A percentile compares a stretch with the other conserved stretches of the same genome.
These are phyloP conservation scores for Montipora foliosa DNA, from an alignment of 64 coral and sea anemone species.

Conservation along the genomic window DNA sequence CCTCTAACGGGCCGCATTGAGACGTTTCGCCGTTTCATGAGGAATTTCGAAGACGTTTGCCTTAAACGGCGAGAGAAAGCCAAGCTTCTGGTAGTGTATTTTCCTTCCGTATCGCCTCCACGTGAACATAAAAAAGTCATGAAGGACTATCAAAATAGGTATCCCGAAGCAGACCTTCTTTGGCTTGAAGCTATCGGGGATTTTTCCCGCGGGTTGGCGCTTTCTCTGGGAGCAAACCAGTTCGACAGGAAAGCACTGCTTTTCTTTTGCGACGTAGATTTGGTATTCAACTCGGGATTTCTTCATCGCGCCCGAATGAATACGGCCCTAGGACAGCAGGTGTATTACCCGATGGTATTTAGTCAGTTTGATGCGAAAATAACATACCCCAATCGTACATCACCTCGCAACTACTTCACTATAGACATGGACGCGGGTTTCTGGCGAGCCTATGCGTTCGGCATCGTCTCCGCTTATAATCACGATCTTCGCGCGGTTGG, in stretches of 20 bases:
- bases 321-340: conserved; percentile 83
- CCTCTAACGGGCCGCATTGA: conserved; percentile 81
- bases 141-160: conserved; percentile 61
- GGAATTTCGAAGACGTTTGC: conserved; percentile 87
- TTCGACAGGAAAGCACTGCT: conserved; percentile 81
- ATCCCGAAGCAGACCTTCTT: conserved; percentile 79
- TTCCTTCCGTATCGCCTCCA: conserved; percentile 66
- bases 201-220: conserved; percentile 90
- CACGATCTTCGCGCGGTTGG: conserved; percentile 82
- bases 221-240: conserved; percentile 85
- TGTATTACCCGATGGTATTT: conserved; percentile 98
- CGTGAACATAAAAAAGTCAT: conserved; percentile 84
- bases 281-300: conserved; percentile 83
- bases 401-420: conserved; percentile 46
- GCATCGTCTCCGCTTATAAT: conserved; percentile 91
- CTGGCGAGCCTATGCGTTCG: conserved; percentile 95
- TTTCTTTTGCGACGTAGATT: conserved; percentile 98
- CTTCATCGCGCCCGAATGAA: conserved; percentile 91
- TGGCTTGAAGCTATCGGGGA: conserved; percentile 89
- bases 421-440: conserved; percentile 87
- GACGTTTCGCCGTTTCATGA: conserved; percentile 91
- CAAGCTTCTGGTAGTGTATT: conserved; percentile 94
- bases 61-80: conserved; percentile 80
- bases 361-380: conserved; percentile 90
- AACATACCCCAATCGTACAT: conserved; percentile 56